Percentiles rank a stretch among this genome's conserved stretches.
Evolutionary conservation across 2,113 vertebrate genomes (phyloP).

Genomic region (Thunnus thynnus): DNA sequence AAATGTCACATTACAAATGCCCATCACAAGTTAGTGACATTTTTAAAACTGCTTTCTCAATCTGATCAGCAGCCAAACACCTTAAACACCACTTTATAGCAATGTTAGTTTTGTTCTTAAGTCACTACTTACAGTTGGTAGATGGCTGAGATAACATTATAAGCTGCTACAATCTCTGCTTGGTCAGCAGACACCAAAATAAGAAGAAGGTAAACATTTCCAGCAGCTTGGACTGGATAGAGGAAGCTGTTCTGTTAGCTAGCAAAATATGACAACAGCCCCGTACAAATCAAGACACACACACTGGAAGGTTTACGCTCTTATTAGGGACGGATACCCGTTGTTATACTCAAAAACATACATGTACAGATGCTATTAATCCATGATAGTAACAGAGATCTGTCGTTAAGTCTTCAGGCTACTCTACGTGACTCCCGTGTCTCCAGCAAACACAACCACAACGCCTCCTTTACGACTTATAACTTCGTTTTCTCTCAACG

Average conservation of each 20-base stretch:
- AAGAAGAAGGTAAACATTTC: slow-evolving; percentile 74
- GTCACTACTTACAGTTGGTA: too few relatives aligned
- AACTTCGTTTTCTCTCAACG: slow-evolving; percentile 45
- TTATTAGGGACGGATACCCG: background rate
- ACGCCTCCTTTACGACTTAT: slow-evolving; percentile 55
- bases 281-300: slow-evolving; percentile 8
- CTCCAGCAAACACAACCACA: slow-evolving; percentile 58
- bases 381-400: slow-evolving; percentile 25
- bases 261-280: slow-evolving; percentile 60
- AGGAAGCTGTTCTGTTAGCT: slow-evolving; percentile 70
- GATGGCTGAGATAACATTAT: background rate
- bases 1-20: background rate
- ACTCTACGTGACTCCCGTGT: slow-evolving; percentile 70
- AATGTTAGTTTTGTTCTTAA: background rate
- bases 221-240: slow-evolving; percentile 63
- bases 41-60: background rate
- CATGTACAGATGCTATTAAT: background rate
- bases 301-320: slow-evolving; percentile 1
- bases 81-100: background rate
- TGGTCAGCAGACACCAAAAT: slow-evolving; percentile 59
- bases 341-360: background rate
- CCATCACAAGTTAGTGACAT: background rate
- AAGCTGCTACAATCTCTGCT: slow-evolving; percentile 16
- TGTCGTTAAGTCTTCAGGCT: slow-evolving; percentile 23
- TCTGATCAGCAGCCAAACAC: background rate